Base-by-base conservation (phyloP, 2,888 invertebrate genomes). In the Meliscaeva auricollis region DNA sequence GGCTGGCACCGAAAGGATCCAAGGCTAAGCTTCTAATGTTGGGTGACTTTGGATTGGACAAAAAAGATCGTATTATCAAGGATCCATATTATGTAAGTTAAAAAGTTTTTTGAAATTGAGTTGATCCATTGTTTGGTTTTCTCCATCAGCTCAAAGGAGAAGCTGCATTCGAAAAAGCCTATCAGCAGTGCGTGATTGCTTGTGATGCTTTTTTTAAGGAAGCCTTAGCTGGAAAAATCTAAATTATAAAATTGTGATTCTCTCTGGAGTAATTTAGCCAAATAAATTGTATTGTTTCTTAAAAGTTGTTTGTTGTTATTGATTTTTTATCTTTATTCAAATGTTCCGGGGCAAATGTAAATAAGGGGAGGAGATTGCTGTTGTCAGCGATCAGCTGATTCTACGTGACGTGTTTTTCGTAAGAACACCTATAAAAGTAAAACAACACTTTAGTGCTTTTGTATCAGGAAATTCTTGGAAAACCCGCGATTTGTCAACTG, bases 61-160 rank as follows among this genome's bases (percentile, higher is more conserved):
- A 96, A 89, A 95, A 95, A 15, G 95, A 96, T 75, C 93, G 94
- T 84, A 96, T 96, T 83, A 98, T 98, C 87, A 94, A 96, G 88
- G 98, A 98, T 93, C 98, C 98, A 2, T 98, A 98, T 91, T 98
- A 97, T 93, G 97, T 97, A 93, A 93, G 95, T 80, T 26, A 2
- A 9, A 76, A 48, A 9, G 35, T 8, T 9, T 4, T 38, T 9
- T 38, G 35, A 11, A n/a, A n/a, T n/a, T n/a, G n/a, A n/a, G n/a
- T n/a, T n/a, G n/a, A n/a, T n/a, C n/a, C n/a, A n/a, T n/a, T n/a
- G n/a, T n/a, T n/a, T n/a, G n/a, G n/a, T n/a, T n/a, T n/a, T n/a
- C n/a, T n/a, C n/a, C n/a, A n/a, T 54, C 90, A 96, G 96, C 95
- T 96, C 91, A 90, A 91, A 44, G 95, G 94, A 64, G 93, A 94